A percentile compares a stretch with the other conserved stretches of the same genome.
phyloP scores from a whole-genome alignment of 2,888 invertebrate genomes.

The Oxyteleia sp. region DNA sequence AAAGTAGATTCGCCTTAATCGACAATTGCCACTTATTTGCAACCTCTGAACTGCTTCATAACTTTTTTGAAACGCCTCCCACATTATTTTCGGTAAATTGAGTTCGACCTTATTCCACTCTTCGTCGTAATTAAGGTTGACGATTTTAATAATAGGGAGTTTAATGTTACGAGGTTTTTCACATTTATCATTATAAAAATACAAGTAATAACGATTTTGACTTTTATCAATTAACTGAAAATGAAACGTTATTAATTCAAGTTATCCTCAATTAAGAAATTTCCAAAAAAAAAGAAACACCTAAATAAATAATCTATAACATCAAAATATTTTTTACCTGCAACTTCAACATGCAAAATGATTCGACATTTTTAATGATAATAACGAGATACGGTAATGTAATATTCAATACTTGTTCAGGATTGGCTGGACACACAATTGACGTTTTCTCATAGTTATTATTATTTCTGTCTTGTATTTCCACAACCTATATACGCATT shows the following conservation, averaged over 20 bases:
- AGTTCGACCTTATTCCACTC: slow-evolving; percentile 99
- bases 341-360: slow-evolving; percentile 98
- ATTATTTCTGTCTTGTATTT: slow-evolving; percentile 95
- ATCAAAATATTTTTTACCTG: too few relatives aligned
- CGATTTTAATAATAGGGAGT: slow-evolving; percentile 88
- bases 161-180: slow-evolving; percentile 88
- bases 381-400: slow-evolving; percentile 97
- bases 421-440: slow-evolving; percentile 97
- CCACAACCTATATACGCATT: slow-evolving; percentile 92
- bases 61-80: slow-evolving; percentile 96
- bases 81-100: slow-evolving; percentile 96
- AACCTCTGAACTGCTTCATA: slow-evolving; percentile 96
- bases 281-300: too few relatives aligned
- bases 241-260: background rate
- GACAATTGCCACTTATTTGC: slow-evolving; percentile 97
- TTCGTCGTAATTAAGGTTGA: slow-evolving; percentile 97
- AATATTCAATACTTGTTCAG: slow-evolving; percentile 96
- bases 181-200: slow-evolving; percentile 93
- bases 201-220: slow-evolving; percentile 76
- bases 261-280: too few relatives aligned
- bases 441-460: slow-evolving; percentile 97
- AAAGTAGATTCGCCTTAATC: slow-evolving; percentile 93
- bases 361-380: slow-evolving; percentile 98
- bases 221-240: slow-evolving; percentile 79
- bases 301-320: too few relatives aligned